Base-by-base conservation (phyloP, 1,140 invertebrate species). In the Lerema accius region DNA sequence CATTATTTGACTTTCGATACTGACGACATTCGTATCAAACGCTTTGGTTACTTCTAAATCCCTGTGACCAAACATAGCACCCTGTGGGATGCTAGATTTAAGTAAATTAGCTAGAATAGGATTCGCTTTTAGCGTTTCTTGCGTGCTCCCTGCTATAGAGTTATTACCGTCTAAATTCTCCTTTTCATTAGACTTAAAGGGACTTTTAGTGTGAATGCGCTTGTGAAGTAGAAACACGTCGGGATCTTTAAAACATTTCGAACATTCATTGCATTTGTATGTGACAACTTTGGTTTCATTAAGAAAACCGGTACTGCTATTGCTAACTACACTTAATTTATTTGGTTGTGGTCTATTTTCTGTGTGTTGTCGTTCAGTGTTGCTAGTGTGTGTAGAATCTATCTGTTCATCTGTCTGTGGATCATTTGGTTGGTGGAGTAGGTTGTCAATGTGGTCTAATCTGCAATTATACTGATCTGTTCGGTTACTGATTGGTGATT, bases 221-320 rank as follows among this genome's bases (percentile, higher is more conserved):
- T 80, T 78, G 26, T 89, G 86, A 7, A 89, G 19, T n/a, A 81
- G n/a, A 11, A 82, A 86, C 0, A 89, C 85, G 35, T 89, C 85
- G 0, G 84, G 84, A 17, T 89, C 86, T 69, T 89, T 89, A 17
- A 88, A 89, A 42, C 84, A 86, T 64, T 84, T 89, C 0, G 78
- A 78, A 48, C 86, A 89, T 49, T 83, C 77, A 7, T 66, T 55
- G 37, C 86, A 89, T 76, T 82, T 76, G 64, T 72, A 89, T 10
- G 80, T 82, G 0, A 70, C 32, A 51, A 40, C 65, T 62, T 45
- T 65, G 37, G 23, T 55, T 19, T 39, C 23, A 3, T 28, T 43
- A 6, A 28, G 39, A 10, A 58, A 58, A 58, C 16, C 23, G 9
- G 6, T 37, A 23, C 10, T 59, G 13, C 0, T 58, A 14, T 46